Evolutionary conservation across 1,140 invertebrate genomes (phyloP), one percentile per base, ranked within the genome.

Genomic region (Callitettix versicolor): DNA sequence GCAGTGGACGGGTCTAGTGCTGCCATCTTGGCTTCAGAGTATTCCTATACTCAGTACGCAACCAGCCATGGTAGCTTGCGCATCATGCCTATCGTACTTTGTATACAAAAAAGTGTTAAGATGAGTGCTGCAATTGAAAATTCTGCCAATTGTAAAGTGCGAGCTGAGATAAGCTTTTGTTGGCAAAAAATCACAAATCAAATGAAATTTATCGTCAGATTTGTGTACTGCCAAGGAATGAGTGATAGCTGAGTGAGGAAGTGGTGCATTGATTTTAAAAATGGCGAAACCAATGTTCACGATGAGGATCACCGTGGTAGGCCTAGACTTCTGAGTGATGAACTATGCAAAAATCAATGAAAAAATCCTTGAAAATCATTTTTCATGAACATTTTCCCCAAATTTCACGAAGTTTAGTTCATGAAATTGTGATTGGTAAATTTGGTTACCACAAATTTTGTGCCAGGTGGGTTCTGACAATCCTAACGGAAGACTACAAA

Each of bases 391-490:
- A 46, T 46, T 46, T 46, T 14, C 43, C n/a, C 20, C n/a, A 17
- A 46, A 46, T 20, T 46, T 46, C 43, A 5, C 15, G 6, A 9
- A 30, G n/a, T 46, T 46, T 46, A 46, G 43, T 42, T 14, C 43
- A 46, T 46, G 3, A 30, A 30, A 30, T 9, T 30, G 26, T 30
- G 26, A 9, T 30, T 30, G 26, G 26, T 30, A 30, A 46, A 46
- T 14, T 46, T 46, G 18, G 43, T 17, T 46, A 46, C 43, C 18
- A 46, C n/a, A 46, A 17, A 46, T 46, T 46, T 46, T 22, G 43
- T 46, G 43, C 43, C 43, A 46, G 6, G 20, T 18, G 43, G 43
- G 21, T 20, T 46, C 21, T 20, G 20, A 20, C 6, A 46, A 20
- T 30, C 26, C 14, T 46, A 46, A 46, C 18, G 12, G 43, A 46